Base-by-base conservation (phyloP, 1,140 invertebrate genomes). In the Acromyrmex echinatior region DNA sequence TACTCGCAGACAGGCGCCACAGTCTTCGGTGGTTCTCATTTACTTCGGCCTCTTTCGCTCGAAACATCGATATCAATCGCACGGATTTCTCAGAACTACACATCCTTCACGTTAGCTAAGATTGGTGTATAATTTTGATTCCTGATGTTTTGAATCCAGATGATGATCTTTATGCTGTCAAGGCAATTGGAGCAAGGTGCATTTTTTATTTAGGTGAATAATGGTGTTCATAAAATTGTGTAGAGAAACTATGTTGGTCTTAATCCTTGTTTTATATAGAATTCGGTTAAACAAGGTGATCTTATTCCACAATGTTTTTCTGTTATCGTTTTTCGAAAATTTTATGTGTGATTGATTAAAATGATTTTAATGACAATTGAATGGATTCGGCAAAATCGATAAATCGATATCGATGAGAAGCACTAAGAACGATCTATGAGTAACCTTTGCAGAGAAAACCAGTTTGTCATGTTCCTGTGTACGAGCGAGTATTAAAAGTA, bases 1-100 rank as follows among this genome's bases (percentile, higher is more conserved):
- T 94, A 92, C 91, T 94, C 88, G 92, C 94, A 94, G 93, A 95
- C 94, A 94, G 93, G 93, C 94, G 94, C 94, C 94, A 89, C 89
- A 9, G 77, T 77, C 80, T 80, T 84, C 91, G 93, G 92, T 84
- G 93, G 92, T 91, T 94, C 93, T 94, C 94, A 94, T 92, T 92
- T 87, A 86, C 74, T 78, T 60, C 62, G 7, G 2, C 10, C 3
- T 58, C 10, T 21, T 21, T 82, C 68, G 3, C 0, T 18, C 39
- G 6, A 2, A 10, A 45, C 39, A 45, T 45, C 28, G 45, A 53
- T 35, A 35, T 21, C 18, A 9, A 68, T 66, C n/a, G 60, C 16
- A 16, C 7, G 4, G 28, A 45, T 78, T 76, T 76, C 56, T 76
- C 21, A 16, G 39, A 51, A 74, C 7, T n/a, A 56, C 25, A 73